Percentiles rank a stretch among this genome's conserved stretches.
phyloP scores from a whole-genome alignment of 2,113 vertebrate species.

The Kryptolebias marmoratus region DNA sequence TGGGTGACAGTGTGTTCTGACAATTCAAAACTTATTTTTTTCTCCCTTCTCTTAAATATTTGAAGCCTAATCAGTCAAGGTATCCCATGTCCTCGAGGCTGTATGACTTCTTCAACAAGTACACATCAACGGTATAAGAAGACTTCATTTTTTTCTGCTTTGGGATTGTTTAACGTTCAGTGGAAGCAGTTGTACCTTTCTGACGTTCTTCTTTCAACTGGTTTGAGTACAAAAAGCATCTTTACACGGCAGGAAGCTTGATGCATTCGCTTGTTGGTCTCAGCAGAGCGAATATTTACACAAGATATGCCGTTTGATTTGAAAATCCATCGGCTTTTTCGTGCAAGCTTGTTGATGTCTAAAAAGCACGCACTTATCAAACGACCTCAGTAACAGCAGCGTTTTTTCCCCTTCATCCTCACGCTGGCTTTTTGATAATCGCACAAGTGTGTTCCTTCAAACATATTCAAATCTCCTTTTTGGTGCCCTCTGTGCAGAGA shows the following conservation, averaged over 20 bases:
- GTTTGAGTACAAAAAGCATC: not conserved
- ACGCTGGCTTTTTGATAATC: not conserved
- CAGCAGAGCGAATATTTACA: not conserved
- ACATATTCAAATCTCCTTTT: not conserved
- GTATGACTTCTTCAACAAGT: too few species aligned
- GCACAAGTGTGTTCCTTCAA: not conserved
- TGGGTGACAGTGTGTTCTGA: too few species aligned
- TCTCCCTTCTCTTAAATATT: too few species aligned
- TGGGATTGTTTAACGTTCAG: too few species aligned
- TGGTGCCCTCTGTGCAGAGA: not conserved
- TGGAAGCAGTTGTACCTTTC: not conserved
- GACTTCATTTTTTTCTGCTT: too few species aligned
- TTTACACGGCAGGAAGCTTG: not conserved
- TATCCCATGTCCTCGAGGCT: too few species aligned
- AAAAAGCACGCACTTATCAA: not conserved
- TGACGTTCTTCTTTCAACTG: not conserved
- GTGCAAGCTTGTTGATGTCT: not conserved
- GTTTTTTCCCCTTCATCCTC: too few species aligned
- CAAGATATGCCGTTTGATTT: not conserved
- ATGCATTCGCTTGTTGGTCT: not conserved
- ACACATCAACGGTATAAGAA: too few species aligned
- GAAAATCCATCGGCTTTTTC: not conserved
- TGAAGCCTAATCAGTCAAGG: too few species aligned
- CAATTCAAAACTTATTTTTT: too few species aligned
- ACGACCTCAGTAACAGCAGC: not conserved